Percentiles rank a stretch among this genome's conserved stretches.
Conservation (phyloP, 2,888 invertebrate species). For the Dasypolia templi region DNA sequence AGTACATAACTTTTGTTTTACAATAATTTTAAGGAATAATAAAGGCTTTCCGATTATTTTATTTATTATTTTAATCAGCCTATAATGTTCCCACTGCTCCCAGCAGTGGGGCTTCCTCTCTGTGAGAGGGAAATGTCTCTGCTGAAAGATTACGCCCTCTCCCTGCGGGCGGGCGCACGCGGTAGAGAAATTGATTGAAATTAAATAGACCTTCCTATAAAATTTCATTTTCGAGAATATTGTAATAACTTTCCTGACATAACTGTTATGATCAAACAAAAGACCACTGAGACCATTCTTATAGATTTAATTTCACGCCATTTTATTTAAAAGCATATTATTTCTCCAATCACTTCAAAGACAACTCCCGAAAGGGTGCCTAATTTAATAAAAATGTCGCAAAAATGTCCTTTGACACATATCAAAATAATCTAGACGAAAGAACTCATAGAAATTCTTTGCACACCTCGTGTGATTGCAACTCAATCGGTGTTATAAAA, state of each 20-base stretch:
- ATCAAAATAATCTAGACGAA: conserved; percentile 36
- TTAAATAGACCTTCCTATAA: background rate
- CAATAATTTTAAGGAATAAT: no score
- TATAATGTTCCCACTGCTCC: no score
- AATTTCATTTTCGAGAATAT: conserved; percentile 12
- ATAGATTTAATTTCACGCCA: conserved; percentile 28
- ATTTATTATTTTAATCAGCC: no score
- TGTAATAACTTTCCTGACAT: conserved; percentile 1
- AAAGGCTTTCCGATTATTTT: no score
- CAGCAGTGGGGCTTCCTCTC: no score
- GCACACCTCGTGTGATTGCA: conserved; percentile 51
- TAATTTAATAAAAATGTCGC: conserved; percentile 33
- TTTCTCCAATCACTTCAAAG: conserved; percentile 39
- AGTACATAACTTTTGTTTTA: no score
- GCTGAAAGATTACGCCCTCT: no score
- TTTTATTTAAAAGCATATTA: conserved; percentile 42
- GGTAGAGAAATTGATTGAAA: background rate
- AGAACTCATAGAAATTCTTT: conserved; percentile 50
- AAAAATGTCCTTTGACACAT: conserved; percentile 26
- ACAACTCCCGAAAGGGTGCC: background rate
- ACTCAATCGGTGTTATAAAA: conserved; percentile 53
- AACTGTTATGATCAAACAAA: conserved; percentile 31
- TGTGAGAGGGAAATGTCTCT: no score
- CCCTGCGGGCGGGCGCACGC: no score
- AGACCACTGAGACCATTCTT: conserved; percentile 18